Evolutionary conservation across 1,140 invertebrate genomes (phyloP).

Genomic region (Cherax quadricarinatus): DNA sequence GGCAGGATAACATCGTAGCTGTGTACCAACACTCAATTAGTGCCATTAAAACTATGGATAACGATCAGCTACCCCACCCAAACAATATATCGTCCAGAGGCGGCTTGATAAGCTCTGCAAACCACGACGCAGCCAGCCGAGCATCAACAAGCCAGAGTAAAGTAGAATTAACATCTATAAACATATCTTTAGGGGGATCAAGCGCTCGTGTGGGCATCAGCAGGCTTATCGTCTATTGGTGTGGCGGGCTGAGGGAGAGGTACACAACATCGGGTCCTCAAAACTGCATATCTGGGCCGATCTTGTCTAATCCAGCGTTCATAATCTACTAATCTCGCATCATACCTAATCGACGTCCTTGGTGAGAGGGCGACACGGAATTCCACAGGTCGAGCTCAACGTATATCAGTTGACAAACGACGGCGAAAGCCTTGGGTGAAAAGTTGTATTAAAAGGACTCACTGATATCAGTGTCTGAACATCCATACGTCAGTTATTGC

Average conservation of each 20-base stretch:
- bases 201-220: constrained; percentile 28
- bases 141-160: background rate
- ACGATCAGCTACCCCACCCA: background rate
- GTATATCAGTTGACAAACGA: background rate
- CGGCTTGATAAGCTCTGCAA: background rate
- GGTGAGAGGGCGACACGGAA: background rate
- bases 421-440: too few relatives aligned
- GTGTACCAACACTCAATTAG: background rate
- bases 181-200: constrained; percentile 38
- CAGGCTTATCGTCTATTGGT: constrained; percentile 37
- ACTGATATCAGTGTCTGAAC: too few relatives aligned
- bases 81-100: background rate
- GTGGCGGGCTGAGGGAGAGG: constrained; percentile 19
- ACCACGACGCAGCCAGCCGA: background rate
- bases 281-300: constrained; percentile 5
- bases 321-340: constrained; percentile 23
- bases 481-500: background rate
- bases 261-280: background rate
- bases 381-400: background rate
- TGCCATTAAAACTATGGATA: constrained; percentile 13
- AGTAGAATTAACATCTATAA: constrained; percentile 48
- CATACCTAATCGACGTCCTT: constrained; percentile 11
- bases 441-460: too few relatives aligned
- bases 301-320: constrained; percentile 15
- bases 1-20: background rate